A percentile compares a stretch with the other conserved stretches of the same genome.
These are phyloP conservation scores for Parapristionchus giblindavisi DNA, from an alignment of 2,888 invertebrate genomes.

Conservation along the genomic window DNA sequence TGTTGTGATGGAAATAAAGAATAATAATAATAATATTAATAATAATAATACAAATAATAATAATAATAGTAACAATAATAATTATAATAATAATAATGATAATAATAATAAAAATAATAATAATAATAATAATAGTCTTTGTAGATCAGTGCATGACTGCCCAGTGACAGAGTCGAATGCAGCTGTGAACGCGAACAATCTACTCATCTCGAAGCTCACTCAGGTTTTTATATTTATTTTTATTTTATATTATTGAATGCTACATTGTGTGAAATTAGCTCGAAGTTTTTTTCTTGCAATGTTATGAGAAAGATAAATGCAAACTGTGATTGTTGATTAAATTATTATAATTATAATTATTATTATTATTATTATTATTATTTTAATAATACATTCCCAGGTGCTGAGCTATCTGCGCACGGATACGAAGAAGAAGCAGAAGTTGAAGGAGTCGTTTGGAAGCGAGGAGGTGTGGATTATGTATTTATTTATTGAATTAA, in stretches of 20 bases:
- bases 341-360: background rate
- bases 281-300: too few relatives aligned
- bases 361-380: background rate
- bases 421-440: conserved; percentile 76
- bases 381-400: background rate
- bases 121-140: background rate
- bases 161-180: conserved; percentile 79
- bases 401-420: conserved; percentile 91
- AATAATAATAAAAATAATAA: background rate
- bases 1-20: too few relatives aligned
- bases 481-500: background rate
- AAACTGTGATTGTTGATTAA: background rate
- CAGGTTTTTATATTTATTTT: too few relatives aligned
- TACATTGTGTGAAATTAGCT: too few relatives aligned
- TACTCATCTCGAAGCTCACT: conserved; percentile 92
- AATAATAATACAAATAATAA: too few relatives aligned
- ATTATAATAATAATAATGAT: too few relatives aligned
- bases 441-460: conserved; percentile 15
- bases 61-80: too few relatives aligned
- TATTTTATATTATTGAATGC: too few relatives aligned
- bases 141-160: conserved; percentile 77
- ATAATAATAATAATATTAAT: too few relatives aligned
- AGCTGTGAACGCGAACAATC: conserved; percentile 76
- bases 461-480: background rate
- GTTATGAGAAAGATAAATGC: too few relatives aligned